phyloP scores from a whole-genome alignment of 2,113 vertebrate species.

The Campylorhamphus procurvoides region DNA sequence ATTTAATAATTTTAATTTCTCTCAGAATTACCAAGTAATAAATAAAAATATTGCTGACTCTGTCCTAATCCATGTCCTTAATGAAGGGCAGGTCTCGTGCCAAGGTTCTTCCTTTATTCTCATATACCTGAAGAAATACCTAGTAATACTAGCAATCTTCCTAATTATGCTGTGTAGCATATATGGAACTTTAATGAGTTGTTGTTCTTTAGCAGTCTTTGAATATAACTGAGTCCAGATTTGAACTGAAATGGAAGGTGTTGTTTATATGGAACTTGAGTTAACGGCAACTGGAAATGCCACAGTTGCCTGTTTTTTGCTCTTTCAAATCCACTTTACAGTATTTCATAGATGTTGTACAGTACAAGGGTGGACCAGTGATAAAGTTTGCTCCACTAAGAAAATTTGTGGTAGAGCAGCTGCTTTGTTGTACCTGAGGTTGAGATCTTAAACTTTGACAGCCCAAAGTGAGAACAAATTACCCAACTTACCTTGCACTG shows the following conservation, averaged over 20 bases:
- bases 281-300: neutral
- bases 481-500: neutral
- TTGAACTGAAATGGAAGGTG: neutral
- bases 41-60: neutral
- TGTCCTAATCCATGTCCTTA: neutral
- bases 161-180: neutral
- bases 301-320: neutral
- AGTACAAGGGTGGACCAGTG: neutral
- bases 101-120: neutral
- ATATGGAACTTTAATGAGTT: neutral
- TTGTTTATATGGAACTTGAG: neutral
- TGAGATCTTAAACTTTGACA: neutral
- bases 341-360: neutral
- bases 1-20: neutral
- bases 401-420: neutral
- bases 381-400: neutral
- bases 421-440: neutral
- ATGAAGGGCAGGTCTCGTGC: neutral
- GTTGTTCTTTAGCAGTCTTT: neutral
- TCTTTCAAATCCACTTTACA: neutral
- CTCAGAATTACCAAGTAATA: neutral
- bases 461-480: neutral
- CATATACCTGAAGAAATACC: neutral
- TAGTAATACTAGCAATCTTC: neutral
- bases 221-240: neutral